Evolutionary conservation across 1,140 invertebrate genomes (phyloP).

Genomic region (Drosophila seguyi): DNA sequence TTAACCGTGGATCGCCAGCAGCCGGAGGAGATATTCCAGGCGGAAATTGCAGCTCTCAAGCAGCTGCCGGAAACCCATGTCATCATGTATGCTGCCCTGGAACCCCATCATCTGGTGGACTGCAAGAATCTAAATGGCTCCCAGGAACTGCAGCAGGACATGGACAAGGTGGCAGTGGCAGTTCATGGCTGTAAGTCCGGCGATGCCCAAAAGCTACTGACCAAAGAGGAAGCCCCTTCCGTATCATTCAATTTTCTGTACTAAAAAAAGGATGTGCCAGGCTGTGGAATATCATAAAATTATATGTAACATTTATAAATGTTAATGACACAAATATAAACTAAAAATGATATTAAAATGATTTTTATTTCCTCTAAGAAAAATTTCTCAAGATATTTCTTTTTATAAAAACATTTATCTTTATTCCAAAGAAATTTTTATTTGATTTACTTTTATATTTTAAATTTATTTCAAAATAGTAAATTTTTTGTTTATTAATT

Average conservation of each 20-base stretch:
- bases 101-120: not conserved
- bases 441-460: too few species aligned
- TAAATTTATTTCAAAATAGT: too few species aligned
- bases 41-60: conserved; percentile 87
- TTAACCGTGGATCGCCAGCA: conserved; percentile 11
- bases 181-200: not conserved
- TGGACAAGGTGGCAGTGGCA: too few species aligned
- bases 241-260: not conserved
- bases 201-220: too few species aligned
- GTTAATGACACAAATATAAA: not conserved
- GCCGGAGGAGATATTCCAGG: conserved; percentile 69
- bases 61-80: conserved; percentile 87
- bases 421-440: too few species aligned
- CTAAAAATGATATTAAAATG: too few species aligned
- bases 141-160: not conserved
- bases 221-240: not conserved
- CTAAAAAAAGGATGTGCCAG: not conserved
- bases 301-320: not conserved
- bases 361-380: too few species aligned
- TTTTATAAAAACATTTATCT: too few species aligned
- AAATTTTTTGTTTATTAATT: too few species aligned
- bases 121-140: not conserved
- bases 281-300: not conserved
- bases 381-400: not conserved
- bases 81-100: conserved; percentile 48